These are phyloP conservation scores for rabbit (Oryctolagus cuniculus) DNA, from an alignment of 2,113 vertebrate genomes.

Conservation along the genomic window mOryCun1.1 NC_091438.1:13790501-13791000, in stretches of 20 bases:
- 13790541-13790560: conserved; percentile 42
- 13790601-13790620: conserved; percentile 55
- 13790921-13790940: conserved; percentile 50
- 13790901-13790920: not conserved
- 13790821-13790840: too few relatives aligned
- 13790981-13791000: not conserved
- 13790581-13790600: conserved; percentile 25
- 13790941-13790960: not conserved
- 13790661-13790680: conserved; percentile 75
- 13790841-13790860: too few relatives aligned
- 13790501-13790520: not conserved
- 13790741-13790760: too few relatives aligned
- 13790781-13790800: too few relatives aligned
- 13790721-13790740: too few relatives aligned
- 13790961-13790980: not conserved
- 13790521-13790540: not conserved
- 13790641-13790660: conserved; percentile 60
- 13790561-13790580: not conserved
- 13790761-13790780: too few relatives aligned
- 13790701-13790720: conserved; percentile 70
- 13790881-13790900: conserved; percentile 56
- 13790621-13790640: conserved; percentile 61
- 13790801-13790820: too few relatives aligned
- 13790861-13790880: too few relatives aligned
- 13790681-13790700: conserved; percentile 47